Conservation (phyloP, 2,113 vertebrate genomes). For the Rhabdomys dilectus region DNA sequence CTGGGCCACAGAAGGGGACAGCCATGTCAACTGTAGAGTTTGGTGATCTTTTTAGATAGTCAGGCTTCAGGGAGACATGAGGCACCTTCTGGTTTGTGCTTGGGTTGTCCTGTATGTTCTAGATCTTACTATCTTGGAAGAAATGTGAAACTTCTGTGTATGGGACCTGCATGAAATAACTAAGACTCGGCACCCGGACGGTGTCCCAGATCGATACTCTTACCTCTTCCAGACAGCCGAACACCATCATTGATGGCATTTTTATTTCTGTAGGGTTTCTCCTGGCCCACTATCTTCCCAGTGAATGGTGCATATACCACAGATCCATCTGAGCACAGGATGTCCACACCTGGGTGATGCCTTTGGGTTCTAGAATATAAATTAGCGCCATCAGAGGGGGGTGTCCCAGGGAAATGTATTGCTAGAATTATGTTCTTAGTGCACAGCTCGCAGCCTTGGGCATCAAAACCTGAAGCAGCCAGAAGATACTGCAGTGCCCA, state of each 20-base stretch:
- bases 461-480: not conserved
- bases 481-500: not conserved
- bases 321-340: slow-evolving; percentile 87
- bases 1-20: not conserved
- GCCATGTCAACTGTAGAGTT: not conserved
- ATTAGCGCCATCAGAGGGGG: not conserved
- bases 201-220: not conserved
- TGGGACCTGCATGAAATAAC: not conserved
- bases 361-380: slow-evolving; percentile 73
- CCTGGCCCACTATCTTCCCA: slow-evolving; percentile 82
- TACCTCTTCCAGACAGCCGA: slow-evolving; percentile 85
- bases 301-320: slow-evolving; percentile 88
- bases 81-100: not conserved
- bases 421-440: not conserved
- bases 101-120: not conserved
- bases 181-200: not conserved
- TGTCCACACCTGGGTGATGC: slow-evolving; percentile 84
- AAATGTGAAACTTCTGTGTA: not conserved
- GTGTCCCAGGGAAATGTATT: not conserved
- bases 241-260: slow-evolving; percentile 89
- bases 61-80: not conserved
- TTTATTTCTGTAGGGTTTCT: slow-evolving; percentile 81
- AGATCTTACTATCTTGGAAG: not conserved
- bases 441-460: not conserved
- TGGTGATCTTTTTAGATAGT: not conserved